Percentiles rank a stretch among this genome's conserved stretches.
These are phyloP conservation scores for Acromyrmex echinatior DNA, from an alignment of 1,140 invertebrate genomes.

Conservation along the genomic window DNA sequence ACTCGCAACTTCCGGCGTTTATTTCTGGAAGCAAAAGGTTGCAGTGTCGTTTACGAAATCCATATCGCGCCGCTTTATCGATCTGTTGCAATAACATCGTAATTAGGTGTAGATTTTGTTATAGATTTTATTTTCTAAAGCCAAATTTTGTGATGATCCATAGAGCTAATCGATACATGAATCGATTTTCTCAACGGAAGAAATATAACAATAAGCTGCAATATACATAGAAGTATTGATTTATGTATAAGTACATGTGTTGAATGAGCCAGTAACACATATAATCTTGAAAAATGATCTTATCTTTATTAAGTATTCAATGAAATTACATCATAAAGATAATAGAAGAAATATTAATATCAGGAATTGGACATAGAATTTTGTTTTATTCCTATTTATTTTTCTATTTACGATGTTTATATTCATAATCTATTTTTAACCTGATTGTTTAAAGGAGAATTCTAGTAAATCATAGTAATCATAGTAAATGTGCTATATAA, in stretches of 20 bases:
- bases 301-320: not conserved
- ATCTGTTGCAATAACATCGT: not conserved
- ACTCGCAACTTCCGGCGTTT: conserved; percentile 39
- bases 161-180: not conserved
- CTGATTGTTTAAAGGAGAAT: not conserved
- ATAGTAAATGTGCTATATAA: too few species aligned
- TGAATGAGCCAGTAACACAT: not conserved
- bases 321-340: conserved; percentile 4
- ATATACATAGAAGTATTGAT: not conserved
- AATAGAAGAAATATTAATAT: not conserved
- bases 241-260: not conserved
- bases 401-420: not conserved
- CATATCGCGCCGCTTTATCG: conserved; percentile 14
- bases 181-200: not conserved
- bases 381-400: not conserved
- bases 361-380: not conserved
- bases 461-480: too few species aligned
- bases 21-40: conserved; percentile 18
- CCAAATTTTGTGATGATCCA: not conserved
- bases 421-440: not conserved
- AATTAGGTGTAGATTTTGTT: not conserved
- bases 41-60: conserved; percentile 21
- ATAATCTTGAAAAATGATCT: not conserved
- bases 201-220: not conserved
- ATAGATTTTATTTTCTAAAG: not conserved